Evolutionary conservation across 2,797 vertebrate genomes (phyloP).

Genomic region (Siniperca obscura): DNA sequence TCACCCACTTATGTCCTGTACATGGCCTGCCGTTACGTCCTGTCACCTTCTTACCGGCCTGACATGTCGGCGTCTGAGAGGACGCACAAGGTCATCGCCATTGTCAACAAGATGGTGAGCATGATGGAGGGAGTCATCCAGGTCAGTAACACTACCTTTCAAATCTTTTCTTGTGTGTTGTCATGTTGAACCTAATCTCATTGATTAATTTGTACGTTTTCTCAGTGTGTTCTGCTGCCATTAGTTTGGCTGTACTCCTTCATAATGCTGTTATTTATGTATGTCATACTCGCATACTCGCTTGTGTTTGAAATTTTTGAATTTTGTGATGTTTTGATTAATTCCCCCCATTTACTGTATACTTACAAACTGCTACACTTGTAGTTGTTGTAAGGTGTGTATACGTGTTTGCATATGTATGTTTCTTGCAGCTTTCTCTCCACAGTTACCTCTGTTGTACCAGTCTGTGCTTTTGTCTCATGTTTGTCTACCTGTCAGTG

Average conservation of each 20-base stretch:
- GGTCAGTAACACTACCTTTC: constrained; percentile 84
- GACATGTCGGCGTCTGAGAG: constrained; percentile 93
- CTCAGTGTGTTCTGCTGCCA: neutral
- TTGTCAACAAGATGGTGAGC: constrained; percentile 99
- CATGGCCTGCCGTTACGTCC: constrained; percentile 96
- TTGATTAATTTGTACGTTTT: neutral
- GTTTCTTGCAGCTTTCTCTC: constrained; percentile 37
- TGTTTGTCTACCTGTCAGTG: constrained; percentile 31
- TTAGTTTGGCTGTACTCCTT: neutral
- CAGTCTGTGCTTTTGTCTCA: constrained; percentile 16
- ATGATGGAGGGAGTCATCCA: constrained; percentile 99
- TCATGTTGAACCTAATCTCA: neutral
- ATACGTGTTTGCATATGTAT: neutral
- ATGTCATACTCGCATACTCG: neutral
- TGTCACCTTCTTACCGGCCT: constrained; percentile 92
- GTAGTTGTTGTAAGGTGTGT: constrained; percentile 58
- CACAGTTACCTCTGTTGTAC: constrained; percentile 32
- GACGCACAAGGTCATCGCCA: constrained; percentile 95
- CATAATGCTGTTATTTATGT: neutral
- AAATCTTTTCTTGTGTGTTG: neutral
- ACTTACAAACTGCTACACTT: constrained; percentile 53
- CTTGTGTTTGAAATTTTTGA: constrained; percentile 6
- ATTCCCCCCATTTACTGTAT: constrained; percentile 6
- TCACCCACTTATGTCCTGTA: constrained; percentile 97
- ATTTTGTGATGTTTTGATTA: neutral